Percentiles rank a stretch among this genome's conserved stretches.
These are phyloP conservation scores for Corythornis vintsioides DNA, from an alignment of 2,113 vertebrate genomes.

Conservation along the genomic window DNA sequence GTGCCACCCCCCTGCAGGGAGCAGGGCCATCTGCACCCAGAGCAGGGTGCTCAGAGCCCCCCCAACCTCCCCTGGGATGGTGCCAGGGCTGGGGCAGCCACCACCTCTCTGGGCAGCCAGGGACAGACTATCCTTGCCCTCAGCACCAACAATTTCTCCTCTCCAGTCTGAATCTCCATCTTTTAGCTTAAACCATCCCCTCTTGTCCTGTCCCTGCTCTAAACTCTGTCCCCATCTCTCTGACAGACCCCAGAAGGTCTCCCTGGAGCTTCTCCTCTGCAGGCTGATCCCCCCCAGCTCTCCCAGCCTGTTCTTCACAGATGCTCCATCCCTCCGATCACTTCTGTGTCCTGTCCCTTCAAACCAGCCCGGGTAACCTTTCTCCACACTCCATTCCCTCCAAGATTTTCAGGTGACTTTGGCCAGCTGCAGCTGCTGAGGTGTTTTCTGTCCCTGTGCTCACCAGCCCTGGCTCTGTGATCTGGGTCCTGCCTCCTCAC, in stretches of 20 bases:
- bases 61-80: background rate
- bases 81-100: background rate
- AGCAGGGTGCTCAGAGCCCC: background rate
- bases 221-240: too few relatives aligned
- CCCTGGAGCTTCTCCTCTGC: background rate
- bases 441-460: accelerated
- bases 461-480: background rate
- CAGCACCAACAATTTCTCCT: background rate
- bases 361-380: background rate
- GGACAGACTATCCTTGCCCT: background rate
- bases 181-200: background rate
- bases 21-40: background rate
- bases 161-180: background rate
- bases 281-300: background rate
- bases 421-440: accelerated
- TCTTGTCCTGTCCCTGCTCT: too few relatives aligned
- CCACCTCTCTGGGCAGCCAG: background rate
- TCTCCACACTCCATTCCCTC: background rate
- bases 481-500: too few relatives aligned
- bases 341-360: too few relatives aligned
- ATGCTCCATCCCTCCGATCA: too few relatives aligned
- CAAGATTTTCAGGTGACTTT: accelerated
- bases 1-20: background rate
- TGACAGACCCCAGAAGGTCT: background rate
- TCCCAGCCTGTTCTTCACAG: too few relatives aligned